Percentiles rank a stretch among this genome's conserved stretches.
phyloP scores from a whole-genome alignment of 2,113 vertebrate species.

The Irena cyanogastra region DNA sequence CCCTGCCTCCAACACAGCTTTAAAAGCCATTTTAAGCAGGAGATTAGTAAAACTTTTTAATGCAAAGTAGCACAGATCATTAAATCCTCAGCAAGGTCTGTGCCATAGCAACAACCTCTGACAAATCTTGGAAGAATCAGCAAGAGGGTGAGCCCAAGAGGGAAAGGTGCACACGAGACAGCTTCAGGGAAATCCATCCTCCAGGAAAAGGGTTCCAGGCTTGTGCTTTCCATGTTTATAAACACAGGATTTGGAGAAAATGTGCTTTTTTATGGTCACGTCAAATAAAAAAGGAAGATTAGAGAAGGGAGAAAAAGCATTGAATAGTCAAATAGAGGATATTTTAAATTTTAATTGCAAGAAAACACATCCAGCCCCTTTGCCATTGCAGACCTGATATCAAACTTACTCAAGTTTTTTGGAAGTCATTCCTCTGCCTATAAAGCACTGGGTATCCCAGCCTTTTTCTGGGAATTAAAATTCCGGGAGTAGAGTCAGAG shows the following conservation, averaged over 20 bases:
- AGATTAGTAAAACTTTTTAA: neutral
- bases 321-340: neutral
- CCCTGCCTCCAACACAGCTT: neutral
- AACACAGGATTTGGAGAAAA: neutral
- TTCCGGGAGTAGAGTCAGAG: neutral
- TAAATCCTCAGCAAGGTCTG: neutral
- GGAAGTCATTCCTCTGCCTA: neutral
- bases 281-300: accelerated
- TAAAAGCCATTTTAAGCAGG: neutral
- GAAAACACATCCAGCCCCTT: neutral
- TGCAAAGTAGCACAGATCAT: neutral
- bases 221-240: neutral
- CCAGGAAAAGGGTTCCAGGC: accelerated
- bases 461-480: neutral
- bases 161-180: neutral
- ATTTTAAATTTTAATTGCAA: neutral
- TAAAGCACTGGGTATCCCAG: neutral
- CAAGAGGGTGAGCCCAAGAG: neutral
- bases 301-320: neutral
- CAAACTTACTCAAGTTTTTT: neutral
- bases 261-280: accelerated
- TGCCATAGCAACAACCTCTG: neutral
- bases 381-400: neutral
- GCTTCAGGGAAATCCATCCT: neutral
- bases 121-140: neutral